Base-by-base conservation (phyloP, 2,113 vertebrate species). In the Maccullochella peelii region DNA sequence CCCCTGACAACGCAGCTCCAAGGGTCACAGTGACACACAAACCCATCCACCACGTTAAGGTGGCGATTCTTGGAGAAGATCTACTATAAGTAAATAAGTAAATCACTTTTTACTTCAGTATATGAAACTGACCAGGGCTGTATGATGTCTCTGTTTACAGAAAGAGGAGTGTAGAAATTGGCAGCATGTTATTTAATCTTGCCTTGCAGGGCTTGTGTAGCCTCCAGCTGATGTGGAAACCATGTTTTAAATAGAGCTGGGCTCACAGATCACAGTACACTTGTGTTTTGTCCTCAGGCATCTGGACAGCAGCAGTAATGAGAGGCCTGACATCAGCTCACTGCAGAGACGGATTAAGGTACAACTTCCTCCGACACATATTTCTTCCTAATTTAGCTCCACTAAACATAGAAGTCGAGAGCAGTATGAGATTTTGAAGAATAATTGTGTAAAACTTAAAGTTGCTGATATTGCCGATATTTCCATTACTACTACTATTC, bases 341-440 rank as follows among this genome's bases (percentile, higher is more conserved):
- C 97, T 99, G 92, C 98, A 99, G 94, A 97, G 96, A 93, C 95
- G 97, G 38, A 97, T 99, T 89, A 99, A 99, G 97, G 98, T 99
- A 96, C 18, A 25, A 96, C 85, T 96, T 97, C 92, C 93, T 97
- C 58, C 10, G 12, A 11, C 27, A 14, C 23, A 23, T 4, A 21
- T 23, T 20, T 6, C 33, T 23, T 30, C 36, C 21, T 70, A 42
- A 30, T 40, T 30, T 47, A 42, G 15, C 38, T 42, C 10, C 40
- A 16, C 15, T 67, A 27, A 15, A 69, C 6, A 21, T 6, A 21
- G 1, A 21, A 33, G 27, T 33, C 16, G 4, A 33, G 7, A 33
- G 25, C 27, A 69, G 8, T 69, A 7, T 50, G 8, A 67, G n/a
- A 25, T 8, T 67, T 33, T 52, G 67, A 52, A 52, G 47, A 27